These are phyloP conservation scores for Cydia fagiglandana DNA, from an alignment of 1,140 invertebrate species.

Conservation along the genomic window DNA sequence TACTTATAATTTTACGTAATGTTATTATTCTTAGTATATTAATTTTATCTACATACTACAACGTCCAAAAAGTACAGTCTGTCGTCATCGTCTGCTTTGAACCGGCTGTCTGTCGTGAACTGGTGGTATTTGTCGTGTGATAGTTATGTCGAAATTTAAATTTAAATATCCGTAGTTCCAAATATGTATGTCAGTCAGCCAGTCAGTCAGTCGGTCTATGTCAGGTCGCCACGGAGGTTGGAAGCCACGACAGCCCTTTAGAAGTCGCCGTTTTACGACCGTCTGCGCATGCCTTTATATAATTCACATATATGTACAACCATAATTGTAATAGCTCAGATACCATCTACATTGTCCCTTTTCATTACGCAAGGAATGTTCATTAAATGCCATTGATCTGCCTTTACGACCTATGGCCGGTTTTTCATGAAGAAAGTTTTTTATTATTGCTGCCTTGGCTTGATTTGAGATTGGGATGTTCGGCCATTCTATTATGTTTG, in stretches of 20 bases:
- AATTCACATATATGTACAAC: not conserved
- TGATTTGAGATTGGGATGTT: not conserved
- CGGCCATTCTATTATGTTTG: not conserved
- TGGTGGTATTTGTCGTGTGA: too few relatives aligned
- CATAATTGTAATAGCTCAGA: constrained; percentile 22
- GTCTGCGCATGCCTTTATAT: not conserved
- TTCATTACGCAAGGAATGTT: constrained; percentile 26
- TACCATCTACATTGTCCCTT: constrained; percentile 30
- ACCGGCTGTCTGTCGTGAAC: too few relatives aligned
- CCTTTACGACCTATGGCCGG: not conserved
- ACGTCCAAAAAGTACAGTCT: too few relatives aligned
- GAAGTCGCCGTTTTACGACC: not conserved
- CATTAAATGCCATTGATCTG: constrained; percentile 21
- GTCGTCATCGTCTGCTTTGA: too few relatives aligned
- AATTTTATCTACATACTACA: too few relatives aligned
- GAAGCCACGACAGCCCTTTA: not conserved
- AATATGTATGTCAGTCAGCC: too few relatives aligned
- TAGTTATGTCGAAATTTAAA: too few relatives aligned
- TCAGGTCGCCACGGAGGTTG: too few relatives aligned
- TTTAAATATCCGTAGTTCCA: too few relatives aligned
- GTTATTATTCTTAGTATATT: too few relatives aligned
- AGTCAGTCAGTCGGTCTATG: too few relatives aligned
- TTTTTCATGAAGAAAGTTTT: constrained; percentile 25
- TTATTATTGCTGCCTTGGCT: not conserved
- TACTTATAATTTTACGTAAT: too few relatives aligned